phyloP scores from a whole-genome alignment of 2,888 invertebrate genomes.

The Tinea pellionella region DNA sequence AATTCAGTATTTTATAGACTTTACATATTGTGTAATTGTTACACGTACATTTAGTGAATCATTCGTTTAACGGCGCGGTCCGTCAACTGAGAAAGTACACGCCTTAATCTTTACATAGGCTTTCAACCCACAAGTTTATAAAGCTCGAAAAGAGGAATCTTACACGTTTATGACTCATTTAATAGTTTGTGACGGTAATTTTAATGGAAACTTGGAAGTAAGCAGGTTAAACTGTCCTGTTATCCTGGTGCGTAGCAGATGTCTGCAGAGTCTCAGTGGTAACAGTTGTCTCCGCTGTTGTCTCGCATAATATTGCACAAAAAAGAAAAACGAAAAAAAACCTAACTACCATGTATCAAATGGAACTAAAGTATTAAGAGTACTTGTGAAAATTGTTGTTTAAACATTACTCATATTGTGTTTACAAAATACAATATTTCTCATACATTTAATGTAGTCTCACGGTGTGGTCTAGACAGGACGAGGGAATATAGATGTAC shows the following conservation, averaged over 20 bases:
- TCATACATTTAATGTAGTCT: neutral
- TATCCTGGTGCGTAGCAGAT: too few species aligned
- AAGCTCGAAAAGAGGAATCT: too few species aligned
- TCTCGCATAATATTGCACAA: too few species aligned
- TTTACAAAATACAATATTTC: slow-evolving; percentile 6
- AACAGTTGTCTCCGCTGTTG: too few species aligned
- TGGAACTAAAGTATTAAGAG: too few species aligned
- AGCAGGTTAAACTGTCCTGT: too few species aligned
- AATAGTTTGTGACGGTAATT: too few species aligned
- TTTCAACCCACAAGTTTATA: neutral
- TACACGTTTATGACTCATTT: too few species aligned
- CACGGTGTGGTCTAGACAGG: slow-evolving; percentile 1
- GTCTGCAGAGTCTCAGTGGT: too few species aligned
- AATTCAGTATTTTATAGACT: neutral
- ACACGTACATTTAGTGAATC: neutral
- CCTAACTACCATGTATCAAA: too few species aligned
- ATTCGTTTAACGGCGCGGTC: slow-evolving; percentile 5
- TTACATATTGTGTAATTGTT: neutral
- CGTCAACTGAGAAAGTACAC: neutral
- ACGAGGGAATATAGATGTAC: neutral
- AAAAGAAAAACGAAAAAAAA: too few species aligned
- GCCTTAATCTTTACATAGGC: neutral
- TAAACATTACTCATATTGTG: neutral
- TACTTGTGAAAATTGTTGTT: neutral
- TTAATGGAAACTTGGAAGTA: too few species aligned